Base-by-base conservation (phyloP, 2,113 vertebrate genomes). In the Lophura nycthemera region DNA sequence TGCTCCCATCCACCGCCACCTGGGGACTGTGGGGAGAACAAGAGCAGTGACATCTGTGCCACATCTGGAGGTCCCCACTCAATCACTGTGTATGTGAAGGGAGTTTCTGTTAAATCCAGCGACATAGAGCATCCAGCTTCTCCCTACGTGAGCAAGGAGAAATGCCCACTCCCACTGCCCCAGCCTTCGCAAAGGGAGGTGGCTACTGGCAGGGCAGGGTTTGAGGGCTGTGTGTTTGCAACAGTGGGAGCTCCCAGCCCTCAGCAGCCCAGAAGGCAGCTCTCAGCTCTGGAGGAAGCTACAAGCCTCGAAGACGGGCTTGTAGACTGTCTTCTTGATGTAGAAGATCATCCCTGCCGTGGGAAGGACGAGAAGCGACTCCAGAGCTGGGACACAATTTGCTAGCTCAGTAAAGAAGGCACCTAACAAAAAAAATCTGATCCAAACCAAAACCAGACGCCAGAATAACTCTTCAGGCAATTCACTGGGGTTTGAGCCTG, bases 381-480 rank as follows among this genome's bases (percentile, higher is more conserved):
- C n/a, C 12, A 61, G 63, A 0, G 0, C 82, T 66, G 83, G 56
- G 60, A 74, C 45, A n/a, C 2, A 22, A 64, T 91, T 82, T 83
- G 77, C 92, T 93, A 89, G 71, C 87, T 96, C 45, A 74, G 86
- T 89, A 87, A 60, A 83, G 78, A 95, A 96, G 94, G 91, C 92
- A 94, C 82, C 86, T 50, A 45, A 40, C 20, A 22, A 7, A 63
- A 40, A 63, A 34, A 13, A 27, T 13, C 40, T 42, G 11, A 67
- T 47, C 38, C 25, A 82, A 69, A 7, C 15, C 75, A 65, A 40
- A 73, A 38, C 75, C 61, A 29, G 36, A 40, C 17, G 10, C 25
- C 61, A 64, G n/a, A 52, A 29, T 25, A 21, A 38, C 48, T 52
- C 34, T 79, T 40, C 54, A 85, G 71, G 54, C 48, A 85, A 52